Percentiles rank a stretch among this genome's conserved stretches.
phyloP scores from a whole-genome alignment of 1,140 invertebrate species.

The Euglossa dilemma region DNA sequence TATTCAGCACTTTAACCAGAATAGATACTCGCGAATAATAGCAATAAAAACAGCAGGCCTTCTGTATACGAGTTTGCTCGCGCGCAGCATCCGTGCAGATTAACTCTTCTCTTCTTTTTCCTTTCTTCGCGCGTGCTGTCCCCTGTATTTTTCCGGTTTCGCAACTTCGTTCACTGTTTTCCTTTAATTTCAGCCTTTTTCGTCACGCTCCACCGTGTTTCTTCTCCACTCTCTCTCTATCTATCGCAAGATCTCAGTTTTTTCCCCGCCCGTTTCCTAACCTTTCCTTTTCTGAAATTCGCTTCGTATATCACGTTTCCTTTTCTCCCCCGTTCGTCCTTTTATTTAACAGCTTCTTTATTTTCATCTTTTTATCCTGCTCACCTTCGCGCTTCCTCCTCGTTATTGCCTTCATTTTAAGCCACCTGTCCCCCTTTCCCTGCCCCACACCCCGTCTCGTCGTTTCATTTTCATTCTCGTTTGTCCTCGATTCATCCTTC shows the following conservation, averaged over 20 bases:
- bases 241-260: background rate
- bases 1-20: too few species aligned
- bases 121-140: background rate
- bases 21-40: conserved; percentile 11
- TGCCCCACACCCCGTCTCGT: background rate
- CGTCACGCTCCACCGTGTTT: background rate
- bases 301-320: background rate
- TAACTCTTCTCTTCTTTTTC: background rate
- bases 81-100: background rate
- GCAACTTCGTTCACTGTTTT: background rate
- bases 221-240: background rate
- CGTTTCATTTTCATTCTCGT: conserved; percentile 8
- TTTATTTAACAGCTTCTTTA: background rate
- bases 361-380: background rate
- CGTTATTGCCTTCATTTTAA: conserved; percentile 4
- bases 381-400: background rate
- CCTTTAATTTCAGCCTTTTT: background rate
- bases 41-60: background rate
- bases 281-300: background rate
- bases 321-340: background rate
- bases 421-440: too few species aligned
- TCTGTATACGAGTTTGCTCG: background rate
- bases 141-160: background rate
- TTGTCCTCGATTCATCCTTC: background rate
- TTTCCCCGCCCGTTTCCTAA: background rate